Evolutionary conservation across 1,140 invertebrate species (phyloP).

Genomic region (Pararge aegeria): DNA sequence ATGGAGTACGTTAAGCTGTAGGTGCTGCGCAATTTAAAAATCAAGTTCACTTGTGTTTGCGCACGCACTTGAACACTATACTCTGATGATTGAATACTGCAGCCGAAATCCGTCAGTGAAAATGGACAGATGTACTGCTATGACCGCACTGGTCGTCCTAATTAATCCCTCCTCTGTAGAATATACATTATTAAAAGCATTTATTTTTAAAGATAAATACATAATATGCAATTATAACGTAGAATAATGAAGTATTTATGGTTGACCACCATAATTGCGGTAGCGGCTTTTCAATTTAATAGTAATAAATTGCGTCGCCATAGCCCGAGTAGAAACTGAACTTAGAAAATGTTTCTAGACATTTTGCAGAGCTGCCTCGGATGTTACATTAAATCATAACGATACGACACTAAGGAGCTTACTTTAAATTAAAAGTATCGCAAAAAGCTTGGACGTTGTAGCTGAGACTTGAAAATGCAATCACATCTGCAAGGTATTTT

Average conservation of each 20-base stretch:
- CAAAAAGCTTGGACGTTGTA: constrained; percentile 3
- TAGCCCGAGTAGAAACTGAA: constrained; percentile 4
- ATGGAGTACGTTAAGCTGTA: too few species aligned
- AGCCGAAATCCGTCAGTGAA: too few species aligned
- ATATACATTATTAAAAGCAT: too few species aligned
- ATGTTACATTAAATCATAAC: constrained; percentile 17
- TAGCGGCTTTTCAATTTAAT: background rate
- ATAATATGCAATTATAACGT: too few species aligned
- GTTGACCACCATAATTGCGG: background rate
- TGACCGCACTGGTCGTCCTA: too few species aligned
- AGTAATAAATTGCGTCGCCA: background rate
- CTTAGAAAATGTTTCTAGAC: constrained; percentile 14
- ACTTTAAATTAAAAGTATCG: constrained; percentile 18
- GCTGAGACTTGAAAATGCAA: background rate
- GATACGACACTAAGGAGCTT: constrained; percentile 23
- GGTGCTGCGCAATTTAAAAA: too few species aligned
- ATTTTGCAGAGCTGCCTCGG: constrained; percentile 13
- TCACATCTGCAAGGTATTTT: constrained; percentile 3
- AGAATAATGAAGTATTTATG: background rate
- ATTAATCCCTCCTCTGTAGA: too few species aligned
- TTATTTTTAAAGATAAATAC: too few species aligned
- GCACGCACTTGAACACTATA: too few species aligned
- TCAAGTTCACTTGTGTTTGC: too few species aligned
- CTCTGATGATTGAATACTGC: too few species aligned
- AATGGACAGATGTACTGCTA: too few species aligned